Percentiles rank a stretch among this genome's conserved stretches.
These are phyloP conservation scores for Trichopoda pennipes DNA, from an alignment of 2,888 invertebrate species.

Conservation along the genomic window DNA sequence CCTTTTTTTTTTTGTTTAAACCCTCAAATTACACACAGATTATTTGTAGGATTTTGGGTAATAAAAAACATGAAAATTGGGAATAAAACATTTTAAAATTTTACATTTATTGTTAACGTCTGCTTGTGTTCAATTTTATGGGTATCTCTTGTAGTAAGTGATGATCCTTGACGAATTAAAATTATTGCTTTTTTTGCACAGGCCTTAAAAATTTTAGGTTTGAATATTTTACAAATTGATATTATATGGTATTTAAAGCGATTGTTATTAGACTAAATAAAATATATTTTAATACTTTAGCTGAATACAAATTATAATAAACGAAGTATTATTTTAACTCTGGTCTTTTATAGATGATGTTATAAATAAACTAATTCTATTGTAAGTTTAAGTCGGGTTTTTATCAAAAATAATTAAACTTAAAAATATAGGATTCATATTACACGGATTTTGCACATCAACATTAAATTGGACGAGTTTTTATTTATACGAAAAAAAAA, in stretches of 20 bases:
- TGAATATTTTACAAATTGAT: conserved; percentile 27
- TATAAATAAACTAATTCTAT: too few relatives aligned
- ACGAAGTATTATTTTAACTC: too few relatives aligned
- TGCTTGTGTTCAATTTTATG: conserved; percentile 37
- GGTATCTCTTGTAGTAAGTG: conserved; percentile 48
- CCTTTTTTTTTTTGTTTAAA: conserved; percentile 25
- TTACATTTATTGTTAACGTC: conserved; percentile 10
- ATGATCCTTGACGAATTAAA: conserved; percentile 61
- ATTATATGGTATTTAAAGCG: conserved; percentile 23
- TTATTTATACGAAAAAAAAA: too few relatives aligned
- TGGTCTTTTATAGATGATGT: too few relatives aligned
- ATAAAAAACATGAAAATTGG: conserved; percentile 11
- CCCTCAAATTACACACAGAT: conserved; percentile 60
- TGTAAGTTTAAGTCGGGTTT: too few relatives aligned
- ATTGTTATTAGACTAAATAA: neutral
- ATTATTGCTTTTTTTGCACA: neutral
- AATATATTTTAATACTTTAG: too few relatives aligned
- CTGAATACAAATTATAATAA: too few relatives aligned
- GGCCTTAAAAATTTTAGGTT: neutral
- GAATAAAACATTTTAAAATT: conserved; percentile 29
- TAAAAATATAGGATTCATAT: too few relatives aligned
- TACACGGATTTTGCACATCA: too few relatives aligned
- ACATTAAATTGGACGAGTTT: too few relatives aligned
- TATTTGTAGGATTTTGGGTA: conserved; percentile 12
- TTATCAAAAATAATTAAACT: too few relatives aligned